These are phyloP conservation scores for Caenorhabditis sp. DNA, from an alignment of 2,888 invertebrate species.

Conservation along the genomic window DNA sequence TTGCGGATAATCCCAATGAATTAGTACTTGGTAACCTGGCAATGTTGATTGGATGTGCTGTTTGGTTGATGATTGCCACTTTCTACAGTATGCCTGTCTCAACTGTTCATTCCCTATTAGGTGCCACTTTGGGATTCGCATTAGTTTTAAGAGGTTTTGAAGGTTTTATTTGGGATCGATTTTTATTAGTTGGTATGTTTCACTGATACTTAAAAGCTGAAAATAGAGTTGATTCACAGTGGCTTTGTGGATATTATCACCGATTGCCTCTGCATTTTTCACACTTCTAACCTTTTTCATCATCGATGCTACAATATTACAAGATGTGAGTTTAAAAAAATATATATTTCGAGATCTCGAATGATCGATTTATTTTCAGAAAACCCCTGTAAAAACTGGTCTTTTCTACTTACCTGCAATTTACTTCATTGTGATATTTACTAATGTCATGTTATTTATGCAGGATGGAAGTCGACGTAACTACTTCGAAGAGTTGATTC, in stretches of 20 bases:
- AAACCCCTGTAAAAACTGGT: constrained; percentile 74
- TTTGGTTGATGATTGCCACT: constrained; percentile 92
- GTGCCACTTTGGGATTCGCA: constrained; percentile 94
- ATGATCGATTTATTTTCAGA: constrained; percentile 12
- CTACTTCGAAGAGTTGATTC: constrained; percentile 84
- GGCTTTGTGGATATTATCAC: constrained; percentile 91
- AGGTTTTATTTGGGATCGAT: constrained; percentile 81
- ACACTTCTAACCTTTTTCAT: constrained; percentile 76
- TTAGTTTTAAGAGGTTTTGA: constrained; percentile 85
- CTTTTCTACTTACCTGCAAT: constrained; percentile 86
- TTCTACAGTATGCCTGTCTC: constrained; percentile 92
- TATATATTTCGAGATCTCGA: background rate
- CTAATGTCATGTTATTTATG: constrained; percentile 91
- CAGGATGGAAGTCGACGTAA: constrained; percentile 83
- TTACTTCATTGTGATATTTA: constrained; percentile 88
- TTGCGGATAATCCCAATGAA: constrained; percentile 82
- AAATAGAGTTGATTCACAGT: background rate
- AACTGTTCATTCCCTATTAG: constrained; percentile 97
- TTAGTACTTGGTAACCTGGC: constrained; percentile 90
- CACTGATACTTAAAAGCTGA: background rate
- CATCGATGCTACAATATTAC: constrained; percentile 75
- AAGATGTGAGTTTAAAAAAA: constrained; percentile 40
- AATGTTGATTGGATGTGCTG: constrained; percentile 81
- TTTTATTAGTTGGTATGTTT: constrained; percentile 72
- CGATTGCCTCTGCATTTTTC: constrained; percentile 86